A percentile compares a stretch with the other conserved stretches of the same genome.
These are phyloP conservation scores for Cotesia congregata DNA, from an alignment of 2,888 invertebrate species.

Conservation along the genomic window DNA sequence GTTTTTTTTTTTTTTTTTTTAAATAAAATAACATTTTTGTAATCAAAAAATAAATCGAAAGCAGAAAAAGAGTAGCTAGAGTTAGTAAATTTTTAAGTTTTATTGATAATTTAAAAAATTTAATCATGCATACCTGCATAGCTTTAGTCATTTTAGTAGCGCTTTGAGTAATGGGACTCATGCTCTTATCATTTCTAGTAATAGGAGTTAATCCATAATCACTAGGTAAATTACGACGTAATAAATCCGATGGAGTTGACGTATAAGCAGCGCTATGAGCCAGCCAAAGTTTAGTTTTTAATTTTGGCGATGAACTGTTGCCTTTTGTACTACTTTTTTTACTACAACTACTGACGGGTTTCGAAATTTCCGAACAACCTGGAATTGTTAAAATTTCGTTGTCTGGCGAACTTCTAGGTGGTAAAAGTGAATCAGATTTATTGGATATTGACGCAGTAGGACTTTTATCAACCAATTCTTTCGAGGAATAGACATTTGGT, in stretches of 20 bases:
- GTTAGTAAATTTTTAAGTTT: too few species aligned
- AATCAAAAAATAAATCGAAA: too few species aligned
- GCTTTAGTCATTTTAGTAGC: slow-evolving; percentile 88
- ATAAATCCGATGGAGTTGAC: slow-evolving; percentile 66
- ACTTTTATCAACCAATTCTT: slow-evolving; percentile 34
- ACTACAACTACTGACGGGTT: slow-evolving; percentile 18
- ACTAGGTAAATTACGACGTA: slow-evolving; percentile 60
- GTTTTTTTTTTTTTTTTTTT: too few species aligned
- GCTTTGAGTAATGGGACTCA: slow-evolving; percentile 91
- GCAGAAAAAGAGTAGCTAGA: too few species aligned
- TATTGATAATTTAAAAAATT: slow-evolving; percentile 14
- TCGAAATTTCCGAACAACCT: slow-evolving; percentile 35
- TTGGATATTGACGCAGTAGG: slow-evolving; percentile 46
- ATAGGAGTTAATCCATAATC: slow-evolving; percentile 72
- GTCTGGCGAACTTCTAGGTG: slow-evolving; percentile 44
- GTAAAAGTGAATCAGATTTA: slow-evolving; percentile 55
- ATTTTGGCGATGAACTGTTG: slow-evolving; percentile 53
- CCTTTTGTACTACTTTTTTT: slow-evolving; percentile 24
- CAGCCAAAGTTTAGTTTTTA: slow-evolving; percentile 58
- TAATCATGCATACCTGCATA: slow-evolving; percentile 82
- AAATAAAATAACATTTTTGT: too few species aligned
- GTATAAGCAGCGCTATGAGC: slow-evolving; percentile 61
- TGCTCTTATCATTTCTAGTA: slow-evolving; percentile 78
- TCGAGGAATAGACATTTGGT: slow-evolving; percentile 57
- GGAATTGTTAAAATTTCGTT: slow-evolving; percentile 48